A percentile compares a stretch with the other conserved stretches of the same genome.
phyloP scores from a whole-genome alignment of 2,888 invertebrate genomes.

The Lissocephala sabroskyi region DNA sequence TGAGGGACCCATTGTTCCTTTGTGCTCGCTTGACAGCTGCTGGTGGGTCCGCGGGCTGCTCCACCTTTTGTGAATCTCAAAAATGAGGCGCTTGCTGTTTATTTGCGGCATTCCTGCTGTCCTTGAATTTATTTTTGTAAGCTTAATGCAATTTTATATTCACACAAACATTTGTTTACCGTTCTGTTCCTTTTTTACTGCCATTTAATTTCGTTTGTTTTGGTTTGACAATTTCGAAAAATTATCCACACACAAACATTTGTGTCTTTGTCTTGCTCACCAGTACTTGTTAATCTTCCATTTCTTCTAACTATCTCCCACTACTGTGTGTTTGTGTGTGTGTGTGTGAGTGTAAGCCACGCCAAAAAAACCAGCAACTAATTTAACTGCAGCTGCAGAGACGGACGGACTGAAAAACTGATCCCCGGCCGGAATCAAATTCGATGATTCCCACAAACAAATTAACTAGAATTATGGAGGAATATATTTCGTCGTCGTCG shows the following conservation, averaged over 20 bases:
- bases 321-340: too few relatives aligned
- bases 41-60: slow-evolving; percentile 13
- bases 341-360: too few relatives aligned
- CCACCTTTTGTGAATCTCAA: too few relatives aligned
- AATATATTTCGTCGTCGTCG: too few relatives aligned
- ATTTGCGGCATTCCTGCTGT: slow-evolving; percentile 53
- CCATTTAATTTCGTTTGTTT: slow-evolving; percentile 40
- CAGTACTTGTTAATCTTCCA: slow-evolving; percentile 46
- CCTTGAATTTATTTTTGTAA: slow-evolving; percentile 12
- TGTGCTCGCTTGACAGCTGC: slow-evolving; percentile 55
- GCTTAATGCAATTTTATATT: slow-evolving; percentile 20
- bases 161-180: slow-evolving; percentile 22
- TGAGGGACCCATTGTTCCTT: slow-evolving; percentile 58
- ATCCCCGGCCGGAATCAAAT: too few relatives aligned
- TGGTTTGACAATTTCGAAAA: slow-evolving; percentile 35
- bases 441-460: slow-evolving; percentile 22
- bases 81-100: slow-evolving; percentile 64
- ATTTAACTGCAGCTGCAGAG: slow-evolving; percentile 41
- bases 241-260: slow-evolving; percentile 71
- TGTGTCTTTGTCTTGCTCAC: slow-evolving; percentile 72
- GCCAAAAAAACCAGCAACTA: slow-evolving; percentile 26
- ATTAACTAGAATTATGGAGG: slow-evolving; percentile 53
- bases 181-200: slow-evolving; percentile 29
- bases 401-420: slow-evolving; percentile 12
- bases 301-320: background rate